Base-by-base conservation (phyloP, 1,140 invertebrate genomes). In the Danaus plexippus region DNA sequence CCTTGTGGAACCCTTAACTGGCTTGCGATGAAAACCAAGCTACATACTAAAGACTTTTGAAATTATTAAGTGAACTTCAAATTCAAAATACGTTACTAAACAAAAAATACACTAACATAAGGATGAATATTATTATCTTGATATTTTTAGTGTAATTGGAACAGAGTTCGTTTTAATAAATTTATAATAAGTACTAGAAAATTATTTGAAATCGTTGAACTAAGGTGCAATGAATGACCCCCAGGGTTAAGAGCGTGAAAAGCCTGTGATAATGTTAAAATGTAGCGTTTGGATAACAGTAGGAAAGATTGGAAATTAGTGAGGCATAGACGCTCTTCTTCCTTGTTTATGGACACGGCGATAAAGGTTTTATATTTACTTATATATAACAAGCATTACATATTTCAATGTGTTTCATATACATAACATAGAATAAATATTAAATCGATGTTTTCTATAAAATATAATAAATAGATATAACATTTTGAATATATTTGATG, bases 241-340 rank as follows among this genome's bases (percentile, higher is more conserved):
- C 64, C 63, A 73, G 77, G 78, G 74, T 74, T 75, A 53, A 60
- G 79, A 79, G 75, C 77, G 76, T 74, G 63, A 65, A 57, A 74
- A 75, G 79, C 75, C 80, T 86, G 83, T 86, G 83, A 86, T 86
- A 86, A 79, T 70, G 70, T 73, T 55, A 71, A 80, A 69, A 71
- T 74, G 75, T 67, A 75, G 68, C 71, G 65, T 72, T 66, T 56
- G 62, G 59, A 58, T 67, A 71, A 54, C 57, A 59, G 49, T 74
- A 67, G 59, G 69, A 59, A 64, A 18, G 63, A 59, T 64, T 64
- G 56, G 59, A 55, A 54, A 47, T 63, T 71, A 70, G 59, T 63
- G 66, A 71, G 72, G 67, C 63, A 63, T 66, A 67, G 57, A 72
- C 75, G 78, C 80, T 80, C 78, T 71, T 66, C 67, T 59, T 57